Conservation (phyloP, 2,888 invertebrate species). For the Harpalus rufipes region DNA sequence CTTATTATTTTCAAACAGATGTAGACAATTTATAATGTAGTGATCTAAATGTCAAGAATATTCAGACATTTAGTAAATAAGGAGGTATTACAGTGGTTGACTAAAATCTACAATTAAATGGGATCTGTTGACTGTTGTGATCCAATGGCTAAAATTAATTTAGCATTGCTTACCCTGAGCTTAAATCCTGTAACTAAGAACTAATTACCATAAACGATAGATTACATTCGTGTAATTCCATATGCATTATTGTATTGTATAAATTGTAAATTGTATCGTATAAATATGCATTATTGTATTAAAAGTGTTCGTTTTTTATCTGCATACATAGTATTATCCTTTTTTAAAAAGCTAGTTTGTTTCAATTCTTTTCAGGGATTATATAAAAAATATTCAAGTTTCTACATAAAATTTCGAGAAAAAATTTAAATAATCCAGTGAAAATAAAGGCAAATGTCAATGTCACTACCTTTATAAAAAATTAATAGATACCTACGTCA, state of each 20-base stretch:
- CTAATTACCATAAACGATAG: not conserved
- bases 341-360: not conserved
- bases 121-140: not conserved
- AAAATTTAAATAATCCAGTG: not conserved
- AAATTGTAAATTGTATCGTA: not conserved
- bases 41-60: not conserved
- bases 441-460: not conserved
- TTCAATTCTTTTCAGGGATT: not conserved
- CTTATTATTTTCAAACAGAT: no score
- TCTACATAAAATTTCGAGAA: not conserved
- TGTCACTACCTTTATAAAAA: not conserved
- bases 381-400: not conserved
- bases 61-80: not conserved
- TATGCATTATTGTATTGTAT: not conserved
- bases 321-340: no score
- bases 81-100: not conserved
- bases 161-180: not conserved
- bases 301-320: no score
- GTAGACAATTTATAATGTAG: no score
- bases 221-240: not conserved
- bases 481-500: not conserved
- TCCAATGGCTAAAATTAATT: conserved; percentile 3
- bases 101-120: not conserved
- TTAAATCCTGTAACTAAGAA: not conserved
- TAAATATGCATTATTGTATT: no score